A percentile compares a stretch with the other conserved stretches of the same genome.
phyloP scores from a whole-genome alignment of 2,113 vertebrate genomes.

The Acanthochromis polyacanthus region DNA sequence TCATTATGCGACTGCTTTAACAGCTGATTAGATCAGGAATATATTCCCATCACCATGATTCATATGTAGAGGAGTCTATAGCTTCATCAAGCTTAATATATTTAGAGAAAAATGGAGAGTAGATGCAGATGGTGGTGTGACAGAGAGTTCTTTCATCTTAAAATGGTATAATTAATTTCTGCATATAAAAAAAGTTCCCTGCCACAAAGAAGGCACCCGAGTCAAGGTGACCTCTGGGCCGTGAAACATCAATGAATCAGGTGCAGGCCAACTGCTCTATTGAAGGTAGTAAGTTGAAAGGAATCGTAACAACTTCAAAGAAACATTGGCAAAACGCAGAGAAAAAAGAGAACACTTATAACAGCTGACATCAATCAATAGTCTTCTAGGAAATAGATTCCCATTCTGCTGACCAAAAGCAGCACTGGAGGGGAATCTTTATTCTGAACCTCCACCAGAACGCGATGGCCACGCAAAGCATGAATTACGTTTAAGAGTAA shows the following conservation, averaged over 20 bases:
- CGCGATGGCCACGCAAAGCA: constrained; percentile 24
- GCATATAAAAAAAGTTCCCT: constrained; percentile 64
- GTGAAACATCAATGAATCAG: constrained; percentile 75
- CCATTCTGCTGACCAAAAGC: constrained; percentile 53
- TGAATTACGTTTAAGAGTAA: constrained; percentile 67
- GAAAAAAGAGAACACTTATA: constrained; percentile 59
- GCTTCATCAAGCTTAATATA: constrained; percentile 28
- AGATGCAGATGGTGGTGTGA: constrained; percentile 19
- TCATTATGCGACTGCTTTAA: constrained; percentile 55
- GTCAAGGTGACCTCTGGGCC: constrained; percentile 64
- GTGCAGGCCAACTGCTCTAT: constrained; percentile 64
- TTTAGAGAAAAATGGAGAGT: constrained; percentile 15
- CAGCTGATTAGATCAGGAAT: constrained; percentile 62
- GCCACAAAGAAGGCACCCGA: constrained; percentile 31
- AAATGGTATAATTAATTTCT: constrained; percentile 55
- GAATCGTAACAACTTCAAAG: constrained; percentile 71
- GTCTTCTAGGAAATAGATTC: constrained; percentile 51
- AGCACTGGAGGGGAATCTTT: constrained; percentile 51
- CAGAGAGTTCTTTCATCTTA: constrained; percentile 51
- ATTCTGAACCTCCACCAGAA: constrained; percentile 33
- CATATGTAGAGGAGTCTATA: constrained; percentile 19
- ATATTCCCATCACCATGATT: constrained; percentile 16
- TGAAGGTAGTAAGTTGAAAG: constrained; percentile 58
- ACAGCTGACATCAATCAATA: constrained; percentile 76
- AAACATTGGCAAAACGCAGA: constrained; percentile 44